Conservation (phyloP, 2,797 vertebrate genomes). For the Pipistrellus pipistrellus region DNA sequence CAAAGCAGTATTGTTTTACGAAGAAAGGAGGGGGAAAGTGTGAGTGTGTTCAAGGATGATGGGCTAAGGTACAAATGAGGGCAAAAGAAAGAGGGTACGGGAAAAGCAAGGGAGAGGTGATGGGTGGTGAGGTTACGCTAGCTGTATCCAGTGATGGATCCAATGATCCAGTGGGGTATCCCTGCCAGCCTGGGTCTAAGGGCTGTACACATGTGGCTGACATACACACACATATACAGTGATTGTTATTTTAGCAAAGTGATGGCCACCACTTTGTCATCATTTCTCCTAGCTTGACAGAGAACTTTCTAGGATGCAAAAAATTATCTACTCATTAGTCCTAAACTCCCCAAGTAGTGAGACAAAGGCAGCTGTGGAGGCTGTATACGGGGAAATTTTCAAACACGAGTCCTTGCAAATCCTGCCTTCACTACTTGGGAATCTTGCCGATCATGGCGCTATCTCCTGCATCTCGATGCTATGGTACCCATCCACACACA, state of each 20-base stretch:
- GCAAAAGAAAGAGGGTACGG: not conserved
- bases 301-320: slow-evolving; percentile 9
- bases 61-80: not conserved
- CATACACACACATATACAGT: not conserved
- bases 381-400: not conserved
- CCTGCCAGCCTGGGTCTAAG: accelerated
- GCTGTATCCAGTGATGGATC: not conserved
- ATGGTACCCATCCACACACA: accelerated
- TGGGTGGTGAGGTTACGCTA: not conserved
- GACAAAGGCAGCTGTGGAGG: not conserved
- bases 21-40: not conserved
- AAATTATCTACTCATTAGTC: not conserved
- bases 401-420: not conserved
- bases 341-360: not conserved
- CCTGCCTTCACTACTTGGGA: not conserved
- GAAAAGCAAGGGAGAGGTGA: not conserved
- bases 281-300: not conserved
- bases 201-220: not conserved
- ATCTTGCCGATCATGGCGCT: not conserved
- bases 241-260: not conserved
- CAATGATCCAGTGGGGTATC: accelerated
- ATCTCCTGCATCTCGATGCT: not conserved
- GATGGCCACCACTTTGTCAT: not conserved
- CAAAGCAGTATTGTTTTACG: slow-evolving; percentile 18
- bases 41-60: not conserved